Base-by-base conservation (phyloP, 2,797 vertebrate genomes). In the Tokudaia muenninki region DNA sequence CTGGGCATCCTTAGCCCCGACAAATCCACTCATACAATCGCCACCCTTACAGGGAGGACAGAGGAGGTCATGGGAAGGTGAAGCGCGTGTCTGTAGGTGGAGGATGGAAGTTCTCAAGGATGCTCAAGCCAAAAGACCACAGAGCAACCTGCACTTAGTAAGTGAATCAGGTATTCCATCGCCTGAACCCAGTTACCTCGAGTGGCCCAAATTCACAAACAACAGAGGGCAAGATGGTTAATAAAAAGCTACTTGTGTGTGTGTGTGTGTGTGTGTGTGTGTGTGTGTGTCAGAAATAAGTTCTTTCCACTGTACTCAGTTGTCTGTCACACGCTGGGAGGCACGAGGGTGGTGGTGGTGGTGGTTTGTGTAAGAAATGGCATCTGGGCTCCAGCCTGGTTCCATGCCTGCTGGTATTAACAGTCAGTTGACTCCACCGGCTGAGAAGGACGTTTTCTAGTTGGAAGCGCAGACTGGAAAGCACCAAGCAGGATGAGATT, bases 401-500 rank as follows among this genome's bases (percentile, higher is more conserved):
- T 17, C 75, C 78, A 17, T 0, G 0, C 1, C 0, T 13, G 41
- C 67, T 26, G 74, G 91, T 90, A 55, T 0, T 55, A 65, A 55
- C 4, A 4, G 55, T 11, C 37, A 86, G 96, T 0, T 6, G 50
- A 72, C 24, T 59, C 5, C 4, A 0, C 9, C 24, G 34, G 21
- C 17, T 0, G 0, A 34, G 19, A 10, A 29, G 50, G 9, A 78
- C 21, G 0, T 70, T 50, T 95, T 55, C 80, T 91, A 19, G 50
- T 59, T 83, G 87, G 61, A 70, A 92, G 65, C 91, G 93, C 97
- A 95, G 70, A 97, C 96, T 90, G 81, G 95, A 93, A 97, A 24
- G 89, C 80, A 29, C 86, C 63, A 96, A 95, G 97, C 75, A 0
- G 98, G 87, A 93, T 90, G 89, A 78, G 95, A 41, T 12, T 3